Base-by-base conservation (phyloP, 2,888 invertebrate species). In the Drosophila kambysellisi region DNA sequence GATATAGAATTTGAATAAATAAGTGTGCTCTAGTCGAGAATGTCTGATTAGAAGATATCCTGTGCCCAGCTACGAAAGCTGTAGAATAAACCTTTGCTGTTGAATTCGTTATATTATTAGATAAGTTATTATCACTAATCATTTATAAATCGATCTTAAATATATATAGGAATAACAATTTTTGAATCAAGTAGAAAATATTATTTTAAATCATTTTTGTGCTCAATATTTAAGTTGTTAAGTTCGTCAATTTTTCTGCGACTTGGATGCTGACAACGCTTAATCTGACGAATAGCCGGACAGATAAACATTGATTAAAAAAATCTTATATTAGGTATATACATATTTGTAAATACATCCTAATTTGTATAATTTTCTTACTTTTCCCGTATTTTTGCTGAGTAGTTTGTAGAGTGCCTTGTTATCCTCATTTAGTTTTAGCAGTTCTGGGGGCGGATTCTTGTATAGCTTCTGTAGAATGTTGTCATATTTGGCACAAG, bases 361-460 rank as follows among this genome's bases (percentile, higher is more conserved):
- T n/a, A 15, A 35, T 15, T 15, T n/a, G 1, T 30, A 9, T 5
- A 8, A 12, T 17, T 20, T 35, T 33, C 6, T 32, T 70, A 92
- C 93, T 84, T 91, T 92, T 63, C 95, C 95, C 1, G 95, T 94
- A 53, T 95, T 90, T 65, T 94, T 88, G 0, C 95, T 94, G 50
- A 97, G 91, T 81, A 95, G 94, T 50, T 94, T 93, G 89, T 95
- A 96, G 35, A 97, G 93, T 53, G 95, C 94, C n/a, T 92, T 89
- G 84, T 95, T 95, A 12, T 94, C 94, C 84, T 89, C 94, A 90
- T 94, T 95, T 79, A 94, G 92, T 86, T 94, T 94, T 82, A 90
- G 92, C 76, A 94, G 94, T 92, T 92, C 94, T 77, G 88, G 93
- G 12, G 94, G 94, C 65, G 94, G 93, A 58, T 92, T 92, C 7